Evolutionary conservation across 2,888 invertebrate species (phyloP).

Genomic region (Hipparchia sbordonii): DNA sequence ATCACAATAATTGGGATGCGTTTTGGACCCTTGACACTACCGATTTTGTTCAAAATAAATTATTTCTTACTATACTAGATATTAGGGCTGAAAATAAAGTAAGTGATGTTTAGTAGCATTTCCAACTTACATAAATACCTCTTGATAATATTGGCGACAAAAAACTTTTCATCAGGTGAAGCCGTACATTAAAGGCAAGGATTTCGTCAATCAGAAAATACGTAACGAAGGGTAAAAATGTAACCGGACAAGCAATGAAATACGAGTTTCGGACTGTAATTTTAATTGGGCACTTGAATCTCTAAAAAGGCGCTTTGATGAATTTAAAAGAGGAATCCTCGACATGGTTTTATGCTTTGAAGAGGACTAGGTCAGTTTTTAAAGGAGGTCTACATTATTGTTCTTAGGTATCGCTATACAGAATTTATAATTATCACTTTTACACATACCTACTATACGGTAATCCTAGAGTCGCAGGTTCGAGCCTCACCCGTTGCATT

Average conservation of each 20-base stretch:
- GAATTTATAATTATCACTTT: neutral
- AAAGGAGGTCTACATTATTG: constrained; percentile 3
- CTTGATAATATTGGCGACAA: no score
- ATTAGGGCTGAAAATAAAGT: no score
- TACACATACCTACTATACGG: no score
- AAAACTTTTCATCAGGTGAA: neutral
- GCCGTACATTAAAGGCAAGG: neutral
- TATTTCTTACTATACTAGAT: no score
- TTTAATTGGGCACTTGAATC: constrained; percentile 26
- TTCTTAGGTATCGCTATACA: neutral
- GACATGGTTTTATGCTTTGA: constrained; percentile 19
- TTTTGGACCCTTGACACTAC: no score
- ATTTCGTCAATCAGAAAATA: constrained; percentile 5
- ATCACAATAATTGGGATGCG: no score
- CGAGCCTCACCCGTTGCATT: no score
- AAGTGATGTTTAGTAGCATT: no score
- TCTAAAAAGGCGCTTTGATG: constrained; percentile 20
- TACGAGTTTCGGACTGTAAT: constrained; percentile 17
- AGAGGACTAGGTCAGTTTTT: constrained; percentile 13
- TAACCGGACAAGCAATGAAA: constrained; percentile 8
- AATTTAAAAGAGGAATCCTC: constrained; percentile 18
- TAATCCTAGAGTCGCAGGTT: no score
- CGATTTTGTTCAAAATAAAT: no score
- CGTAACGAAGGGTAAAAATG: neutral
- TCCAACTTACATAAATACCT: no score